phyloP scores from a whole-genome alignment of 2,797 vertebrate species.

The Falco rusticolus region DNA sequence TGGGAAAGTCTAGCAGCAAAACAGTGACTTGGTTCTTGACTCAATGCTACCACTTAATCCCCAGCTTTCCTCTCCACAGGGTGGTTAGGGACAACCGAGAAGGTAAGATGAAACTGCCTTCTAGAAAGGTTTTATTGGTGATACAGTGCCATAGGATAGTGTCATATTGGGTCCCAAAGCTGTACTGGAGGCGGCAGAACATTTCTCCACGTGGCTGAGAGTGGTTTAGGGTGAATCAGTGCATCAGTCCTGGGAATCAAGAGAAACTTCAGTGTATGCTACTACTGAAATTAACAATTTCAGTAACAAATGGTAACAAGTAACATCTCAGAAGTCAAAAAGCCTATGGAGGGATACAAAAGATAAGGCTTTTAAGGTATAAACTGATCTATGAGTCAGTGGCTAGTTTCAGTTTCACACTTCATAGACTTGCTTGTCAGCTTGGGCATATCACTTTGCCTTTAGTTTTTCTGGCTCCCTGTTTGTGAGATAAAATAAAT shows the following conservation, averaged over 20 bases:
- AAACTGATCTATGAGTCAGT: not conserved
- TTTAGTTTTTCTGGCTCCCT: not conserved
- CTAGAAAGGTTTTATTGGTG: not conserved
- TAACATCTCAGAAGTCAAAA: not conserved
- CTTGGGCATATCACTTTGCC: not conserved
- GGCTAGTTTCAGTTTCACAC: not conserved
- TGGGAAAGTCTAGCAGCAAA: not conserved
- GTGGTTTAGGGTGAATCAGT: not conserved
- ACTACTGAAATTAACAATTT: not conserved
- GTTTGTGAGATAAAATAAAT: not conserved
- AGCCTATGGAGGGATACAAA: not conserved
- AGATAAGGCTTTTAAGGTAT: not conserved
- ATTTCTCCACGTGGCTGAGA: not conserved
- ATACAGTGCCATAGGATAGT: not conserved
- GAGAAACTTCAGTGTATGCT: not conserved
- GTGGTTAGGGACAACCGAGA: not conserved
- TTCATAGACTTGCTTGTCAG: not conserved
- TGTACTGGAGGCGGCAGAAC: not conserved
- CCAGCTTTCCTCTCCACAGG: not conserved
- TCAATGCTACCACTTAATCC: not conserved
- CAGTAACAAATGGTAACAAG: not conserved
- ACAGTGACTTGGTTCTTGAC: not conserved
- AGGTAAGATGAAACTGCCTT: not conserved
- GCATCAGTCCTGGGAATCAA: not conserved
- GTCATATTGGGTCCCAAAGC: not conserved